Evolutionary conservation across 1,140 invertebrate genomes (phyloP).

Genomic region (Tetramorium simillimum): DNA sequence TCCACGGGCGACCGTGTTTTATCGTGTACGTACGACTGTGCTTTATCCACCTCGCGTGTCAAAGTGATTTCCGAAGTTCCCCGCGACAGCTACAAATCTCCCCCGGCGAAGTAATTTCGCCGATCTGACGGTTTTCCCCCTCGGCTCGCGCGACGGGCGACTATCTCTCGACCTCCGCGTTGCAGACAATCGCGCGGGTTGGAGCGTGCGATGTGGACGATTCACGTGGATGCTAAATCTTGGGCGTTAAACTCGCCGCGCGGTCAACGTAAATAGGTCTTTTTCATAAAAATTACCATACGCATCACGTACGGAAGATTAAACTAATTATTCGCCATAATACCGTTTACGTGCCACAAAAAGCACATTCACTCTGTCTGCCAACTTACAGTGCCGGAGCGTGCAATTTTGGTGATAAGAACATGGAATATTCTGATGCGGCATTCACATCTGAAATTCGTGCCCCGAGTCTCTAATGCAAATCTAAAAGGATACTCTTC

Average conservation of each 20-base stretch:
- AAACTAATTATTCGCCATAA: constrained; percentile 18
- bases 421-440: background rate
- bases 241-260: background rate
- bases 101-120: constrained; percentile 18
- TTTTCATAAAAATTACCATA: constrained; percentile 4
- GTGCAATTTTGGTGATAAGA: constrained; percentile 12
- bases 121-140: background rate
- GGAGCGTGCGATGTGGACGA: background rate
- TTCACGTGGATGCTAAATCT: background rate
- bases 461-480: background rate
- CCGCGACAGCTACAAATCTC: constrained; percentile 43
- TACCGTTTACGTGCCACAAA: constrained; percentile 12
- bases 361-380: background rate
- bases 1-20: constrained; percentile 48
- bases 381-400: background rate
- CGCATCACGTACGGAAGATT: background rate
- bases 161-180: background rate
- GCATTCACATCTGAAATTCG: background rate
- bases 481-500: background rate
- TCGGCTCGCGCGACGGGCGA: background rate
- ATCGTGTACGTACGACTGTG: constrained; percentile 37
- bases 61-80: constrained; percentile 54
- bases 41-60: constrained; percentile 42
- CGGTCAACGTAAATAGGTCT: background rate
- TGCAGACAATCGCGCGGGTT: background rate